Conservation (phyloP, 2,888 invertebrate genomes). For the Didymodactylos carnosus region DNA sequence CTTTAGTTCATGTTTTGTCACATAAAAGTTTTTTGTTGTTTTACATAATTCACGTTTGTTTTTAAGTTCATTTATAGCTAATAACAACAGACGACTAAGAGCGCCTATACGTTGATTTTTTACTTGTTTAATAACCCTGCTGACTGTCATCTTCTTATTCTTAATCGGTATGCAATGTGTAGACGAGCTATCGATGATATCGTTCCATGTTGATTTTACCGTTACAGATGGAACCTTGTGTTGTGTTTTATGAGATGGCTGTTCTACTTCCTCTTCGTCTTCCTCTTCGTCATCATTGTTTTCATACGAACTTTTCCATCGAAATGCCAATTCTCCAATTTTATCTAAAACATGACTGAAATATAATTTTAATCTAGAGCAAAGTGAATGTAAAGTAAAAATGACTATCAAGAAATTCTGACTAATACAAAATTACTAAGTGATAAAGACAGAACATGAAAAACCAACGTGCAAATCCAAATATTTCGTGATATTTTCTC, state of each 20-base stretch:
- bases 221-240: too few species aligned
- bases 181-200: too few species aligned
- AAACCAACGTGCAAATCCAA: too few species aligned
- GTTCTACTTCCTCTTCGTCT: neutral
- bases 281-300: neutral
- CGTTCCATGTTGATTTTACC: too few species aligned
- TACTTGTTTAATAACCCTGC: too few species aligned
- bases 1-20: neutral
- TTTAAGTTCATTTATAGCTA: neutral
- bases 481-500: too few species aligned
- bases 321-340: neutral
- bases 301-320: neutral
- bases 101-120: neutral
- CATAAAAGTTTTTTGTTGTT: neutral
- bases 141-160: neutral
- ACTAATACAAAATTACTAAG: too few species aligned
- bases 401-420: too few species aligned
- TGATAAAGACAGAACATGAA: too few species aligned
- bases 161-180: neutral
- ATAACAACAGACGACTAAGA: neutral
- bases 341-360: neutral
- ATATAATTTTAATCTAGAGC: neutral
- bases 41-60: neutral
- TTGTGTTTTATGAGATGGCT: neutral
- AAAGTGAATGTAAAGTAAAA: too few species aligned